phyloP scores from a whole-genome alignment of 2,797 vertebrate genomes.

The Labroides dimidiatus region DNA sequence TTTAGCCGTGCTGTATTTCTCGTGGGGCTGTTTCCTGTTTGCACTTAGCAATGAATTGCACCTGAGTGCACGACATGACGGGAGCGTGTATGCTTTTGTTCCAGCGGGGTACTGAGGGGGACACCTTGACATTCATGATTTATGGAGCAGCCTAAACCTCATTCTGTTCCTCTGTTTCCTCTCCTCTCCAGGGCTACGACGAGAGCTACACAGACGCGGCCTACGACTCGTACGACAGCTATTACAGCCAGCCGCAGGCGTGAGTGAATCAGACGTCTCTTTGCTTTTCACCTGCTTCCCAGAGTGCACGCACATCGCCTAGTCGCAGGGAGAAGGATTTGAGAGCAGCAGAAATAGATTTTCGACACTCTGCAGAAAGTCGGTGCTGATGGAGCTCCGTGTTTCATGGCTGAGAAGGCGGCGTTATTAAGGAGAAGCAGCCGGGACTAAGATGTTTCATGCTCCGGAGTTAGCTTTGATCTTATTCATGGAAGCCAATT shows the following conservation, averaged over 20 bases:
- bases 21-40: slow-evolving; percentile 1
- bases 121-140: slow-evolving; percentile 71
- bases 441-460: slow-evolving; percentile 38
- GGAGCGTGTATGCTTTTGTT: slow-evolving; percentile 39
- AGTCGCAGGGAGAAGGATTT: slow-evolving; percentile 23
- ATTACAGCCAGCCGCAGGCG: slow-evolving; percentile 97
- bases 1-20: not conserved
- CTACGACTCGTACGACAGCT: slow-evolving; percentile 96
- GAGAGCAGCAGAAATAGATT: slow-evolving; percentile 29
- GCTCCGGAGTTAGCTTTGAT: slow-evolving; percentile 62
- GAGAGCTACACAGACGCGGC: slow-evolving; percentile 92
- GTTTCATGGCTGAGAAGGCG: slow-evolving; percentile 27
- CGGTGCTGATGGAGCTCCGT: slow-evolving; percentile 22
- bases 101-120: slow-evolving; percentile 39
- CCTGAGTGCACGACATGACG: slow-evolving; percentile 17
- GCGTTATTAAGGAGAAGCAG: slow-evolving; percentile 45
- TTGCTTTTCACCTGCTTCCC: slow-evolving; percentile 52
- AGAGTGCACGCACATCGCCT: slow-evolving; percentile 26
- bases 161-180: slow-evolving; percentile 36
- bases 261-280: slow-evolving; percentile 83
- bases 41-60: slow-evolving; percentile 29
- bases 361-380: slow-evolving; percentile 37
- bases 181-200: slow-evolving; percentile 89
- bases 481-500: slow-evolving; percentile 57
- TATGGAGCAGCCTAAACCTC: slow-evolving; percentile 48